Evolutionary conservation across 2,113 vertebrate species (phyloP), one percentile per base, ranked within the genome.

Genomic region (Bubo blakistoni): DNA sequence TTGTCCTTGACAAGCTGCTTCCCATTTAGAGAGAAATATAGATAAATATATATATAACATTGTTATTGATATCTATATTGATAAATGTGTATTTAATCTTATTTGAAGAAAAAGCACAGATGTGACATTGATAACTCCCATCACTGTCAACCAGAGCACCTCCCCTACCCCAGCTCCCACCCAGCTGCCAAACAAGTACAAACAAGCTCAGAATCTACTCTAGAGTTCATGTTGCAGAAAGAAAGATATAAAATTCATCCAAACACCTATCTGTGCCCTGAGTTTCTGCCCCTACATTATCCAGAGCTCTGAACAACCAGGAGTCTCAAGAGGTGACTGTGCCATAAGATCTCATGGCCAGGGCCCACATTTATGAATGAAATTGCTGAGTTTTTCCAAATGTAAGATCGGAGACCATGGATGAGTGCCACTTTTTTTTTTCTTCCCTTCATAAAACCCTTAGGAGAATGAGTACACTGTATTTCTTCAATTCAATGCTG

Each of bases 401-500:
- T 36, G 13, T 34, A 79, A 92, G 58, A 79, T 51, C 12, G 0
- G 2, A 95, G 70, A 71, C 40, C 38, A 5, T 84, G 93, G 91
- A 95, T 51, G 63, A 94, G 18, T 73, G 89, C 90, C 73, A 65
- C 70, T 1, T 65, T 46, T 11, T 25, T 4, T 10, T 21, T 42
- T 11, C 20, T 34, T 42, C 26, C 42, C 7, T 13, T 16, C 2
- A 72, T 55, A 86, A 95, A 91, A 58, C 42, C 74, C 94, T 82
- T 55, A 95, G 92, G 88, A 96, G 74, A 61, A 82, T 1, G 10
- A 87, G 81, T 57, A 66, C 13, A 2, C 72, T 90, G 79, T 26
- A 78, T 93, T 94, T 92, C 84, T 91, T 87, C 89, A 96, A 80
- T 94, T 88, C 83, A 79, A 44, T 63, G 81, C 90, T 93, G 89